Evolutionary conservation across 1,140 invertebrate species (phyloP).

Genomic region (Drosophila ironensis): DNA sequence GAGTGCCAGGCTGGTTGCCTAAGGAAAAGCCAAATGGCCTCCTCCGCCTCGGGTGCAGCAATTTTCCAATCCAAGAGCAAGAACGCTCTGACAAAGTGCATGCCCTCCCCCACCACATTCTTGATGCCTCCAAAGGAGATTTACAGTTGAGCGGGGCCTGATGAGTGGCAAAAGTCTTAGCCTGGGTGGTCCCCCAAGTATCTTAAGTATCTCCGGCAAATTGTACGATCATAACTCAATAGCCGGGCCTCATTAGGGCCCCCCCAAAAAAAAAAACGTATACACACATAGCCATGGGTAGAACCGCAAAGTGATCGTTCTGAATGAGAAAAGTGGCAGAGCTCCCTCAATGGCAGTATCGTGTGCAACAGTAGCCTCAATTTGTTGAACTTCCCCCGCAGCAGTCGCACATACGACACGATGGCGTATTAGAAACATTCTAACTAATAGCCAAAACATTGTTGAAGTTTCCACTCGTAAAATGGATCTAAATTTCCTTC

Average conservation of each 20-base stretch:
- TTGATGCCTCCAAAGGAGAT: conserved; percentile 3
- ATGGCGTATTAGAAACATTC: conserved; percentile 53
- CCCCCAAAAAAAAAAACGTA: conserved; percentile 2
- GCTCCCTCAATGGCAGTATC: conserved; percentile 30
- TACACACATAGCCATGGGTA: conserved; percentile 7
- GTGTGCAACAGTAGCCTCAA: conserved; percentile 68
- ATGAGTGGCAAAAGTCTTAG: conserved; percentile 41
- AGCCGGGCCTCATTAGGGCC: conserved; percentile 62
- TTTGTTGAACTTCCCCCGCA: conserved; percentile 46
- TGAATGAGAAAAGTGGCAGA: conserved; percentile 8
- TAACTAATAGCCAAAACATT: conserved; percentile 68
- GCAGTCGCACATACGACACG: conserved; percentile 18
- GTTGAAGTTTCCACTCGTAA: conserved; percentile 35
- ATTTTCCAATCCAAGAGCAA: conserved; percentile 28
- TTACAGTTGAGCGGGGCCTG: conserved; percentile 28
- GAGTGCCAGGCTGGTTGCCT: neutral
- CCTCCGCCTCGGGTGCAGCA: conserved; percentile 9
- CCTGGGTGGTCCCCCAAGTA: conserved; percentile 37
- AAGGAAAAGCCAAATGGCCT: conserved; percentile 3
- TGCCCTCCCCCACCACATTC: conserved; percentile 25
- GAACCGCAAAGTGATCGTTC: conserved; percentile 26
- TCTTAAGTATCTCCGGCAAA: conserved; percentile 41
- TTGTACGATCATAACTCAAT: conserved; percentile 69
- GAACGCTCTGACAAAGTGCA: conserved; percentile 10
- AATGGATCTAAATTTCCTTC: conserved; percentile 66